Base-by-base conservation (phyloP, 2,113 vertebrate species). In the Seriola aureovittata region DNA sequence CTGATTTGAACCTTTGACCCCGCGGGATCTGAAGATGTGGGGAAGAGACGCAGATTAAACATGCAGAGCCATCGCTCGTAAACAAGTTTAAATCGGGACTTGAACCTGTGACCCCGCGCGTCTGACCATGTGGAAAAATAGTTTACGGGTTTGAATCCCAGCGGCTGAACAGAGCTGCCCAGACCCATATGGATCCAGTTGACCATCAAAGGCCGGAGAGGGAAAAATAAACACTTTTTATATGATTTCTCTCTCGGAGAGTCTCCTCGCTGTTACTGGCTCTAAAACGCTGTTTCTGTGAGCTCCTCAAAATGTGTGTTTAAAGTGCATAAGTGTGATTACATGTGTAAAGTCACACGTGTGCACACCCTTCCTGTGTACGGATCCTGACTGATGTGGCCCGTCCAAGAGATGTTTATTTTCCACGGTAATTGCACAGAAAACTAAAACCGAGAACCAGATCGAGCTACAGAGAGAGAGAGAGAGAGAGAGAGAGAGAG, bases 191-290 rank as follows among this genome's bases (percentile, higher is more conserved):
- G 91, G 88, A 89, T 89, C 77, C 87, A 86, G 89, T 91, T 89
- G 87, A 73, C 81, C 82, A 80, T 90, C 90, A 91, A 91, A 93
- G 91, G 60, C 64, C 79, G 54, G 48, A 75, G 66, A 84, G 64
- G 82, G 80, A 75, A 91, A 90, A 90, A 90, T 90, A 91, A 93
- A 92, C 87, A 88, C 46, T 40, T 82, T 88, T 93, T 86, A 82
- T 84, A 83, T 46, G 71, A 81, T 90, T 90, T 80, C 74, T 80
- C 50, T 63, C 34, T 81, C 71, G 54, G 66, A 81, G 57, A 66
- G 42, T 32, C 82, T 88, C 72, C 8, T 32, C 5, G 46, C 70
- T 74, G 64, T 79, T 23, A 14, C 78, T 60, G 78, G 54, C 81
- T 64, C 74, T 4, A 14, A 50, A 76, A 69, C 19, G 5, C 60